A percentile compares a stretch with the other conserved stretches of the same genome.
Evolutionary conservation across 2,797 vertebrate genomes (phyloP).

Genomic region (Siniperca scherzeri): DNA sequence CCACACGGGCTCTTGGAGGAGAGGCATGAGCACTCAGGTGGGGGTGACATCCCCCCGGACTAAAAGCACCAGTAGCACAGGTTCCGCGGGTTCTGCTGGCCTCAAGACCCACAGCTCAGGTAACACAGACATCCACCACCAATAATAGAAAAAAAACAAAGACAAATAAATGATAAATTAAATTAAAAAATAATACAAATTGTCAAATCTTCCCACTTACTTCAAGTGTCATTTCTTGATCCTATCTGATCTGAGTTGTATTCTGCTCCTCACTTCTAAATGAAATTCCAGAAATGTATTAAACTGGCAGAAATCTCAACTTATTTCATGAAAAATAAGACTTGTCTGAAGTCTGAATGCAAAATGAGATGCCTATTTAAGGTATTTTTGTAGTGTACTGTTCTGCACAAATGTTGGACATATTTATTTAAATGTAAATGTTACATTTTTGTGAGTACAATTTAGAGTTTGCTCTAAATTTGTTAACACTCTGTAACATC

Average conservation of each 20-base stretch:
- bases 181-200: not conserved
- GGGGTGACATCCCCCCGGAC: slow-evolving; percentile 94
- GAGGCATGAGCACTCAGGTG: slow-evolving; percentile 96
- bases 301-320: not conserved
- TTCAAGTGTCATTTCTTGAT: not conserved
- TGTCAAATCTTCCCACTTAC: not conserved
- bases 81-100: slow-evolving; percentile 76
- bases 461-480: not conserved
- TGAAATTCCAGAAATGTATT: not conserved
- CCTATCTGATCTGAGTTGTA: too few relatives aligned
- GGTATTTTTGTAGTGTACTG: not conserved
- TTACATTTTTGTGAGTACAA: not conserved
- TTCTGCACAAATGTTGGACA: not conserved
- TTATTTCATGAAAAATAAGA: not conserved
- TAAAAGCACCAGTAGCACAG: slow-evolving; percentile 83
- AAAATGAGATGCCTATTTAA: not conserved
- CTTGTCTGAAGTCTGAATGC: not conserved
- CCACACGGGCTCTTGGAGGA: slow-evolving; percentile 96
- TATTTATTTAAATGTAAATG: not conserved
- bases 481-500: not conserved
- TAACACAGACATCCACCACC: slow-evolving; percentile 69
- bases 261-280: not conserved
- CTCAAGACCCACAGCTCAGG: slow-evolving; percentile 93
- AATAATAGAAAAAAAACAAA: not conserved
- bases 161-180: not conserved